These are phyloP conservation scores for Clupea harengus DNA, from an alignment of 2,113 vertebrate species.

Conservation along the genomic window DNA sequence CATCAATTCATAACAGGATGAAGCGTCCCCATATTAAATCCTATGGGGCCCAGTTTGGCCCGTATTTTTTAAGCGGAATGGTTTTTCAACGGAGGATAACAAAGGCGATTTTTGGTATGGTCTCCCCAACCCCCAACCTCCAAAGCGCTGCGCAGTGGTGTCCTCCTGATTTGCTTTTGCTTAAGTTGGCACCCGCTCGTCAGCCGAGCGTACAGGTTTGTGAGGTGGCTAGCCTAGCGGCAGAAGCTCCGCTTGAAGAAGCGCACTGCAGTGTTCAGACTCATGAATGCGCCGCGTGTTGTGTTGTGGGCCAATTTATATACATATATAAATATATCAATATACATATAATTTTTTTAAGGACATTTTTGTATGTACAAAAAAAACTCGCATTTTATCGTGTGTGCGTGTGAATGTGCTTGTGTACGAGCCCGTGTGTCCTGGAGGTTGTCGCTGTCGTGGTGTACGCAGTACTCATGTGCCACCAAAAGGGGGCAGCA, in stretches of 20 bases:
- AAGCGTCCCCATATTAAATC: not conserved
- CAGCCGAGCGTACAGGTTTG: not conserved
- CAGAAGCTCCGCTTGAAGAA: not conserved
- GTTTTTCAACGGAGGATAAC: not conserved
- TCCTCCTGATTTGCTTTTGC: not conserved
- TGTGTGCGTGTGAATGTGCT: conserved; percentile 60
- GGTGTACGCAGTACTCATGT: conserved; percentile 57
- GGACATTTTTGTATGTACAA: conserved; percentile 78
- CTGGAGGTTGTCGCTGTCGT: conserved; percentile 62
- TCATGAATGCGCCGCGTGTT: conserved; percentile 56
- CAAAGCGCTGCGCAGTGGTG: not conserved
- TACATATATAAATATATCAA: conserved; percentile 75
- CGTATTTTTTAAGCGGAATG: not conserved
- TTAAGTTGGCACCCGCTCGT: not conserved
- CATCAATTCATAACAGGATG: no score
- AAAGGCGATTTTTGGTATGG: not conserved
- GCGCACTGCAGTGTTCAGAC: conserved; percentile 42
- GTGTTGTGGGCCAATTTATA: conserved; percentile 74
- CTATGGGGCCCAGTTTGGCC: not conserved
- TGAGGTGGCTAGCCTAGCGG: not conserved
- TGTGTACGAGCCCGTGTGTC: conserved; percentile 27
- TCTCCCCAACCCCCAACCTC: not conserved
- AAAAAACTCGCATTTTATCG: conserved; percentile 70
- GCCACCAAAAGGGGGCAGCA: conserved; percentile 61
- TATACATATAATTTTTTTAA: conserved; percentile 77